phyloP scores from a whole-genome alignment of 2,113 vertebrate genomes.

The Amphilophus citrinellus region DNA sequence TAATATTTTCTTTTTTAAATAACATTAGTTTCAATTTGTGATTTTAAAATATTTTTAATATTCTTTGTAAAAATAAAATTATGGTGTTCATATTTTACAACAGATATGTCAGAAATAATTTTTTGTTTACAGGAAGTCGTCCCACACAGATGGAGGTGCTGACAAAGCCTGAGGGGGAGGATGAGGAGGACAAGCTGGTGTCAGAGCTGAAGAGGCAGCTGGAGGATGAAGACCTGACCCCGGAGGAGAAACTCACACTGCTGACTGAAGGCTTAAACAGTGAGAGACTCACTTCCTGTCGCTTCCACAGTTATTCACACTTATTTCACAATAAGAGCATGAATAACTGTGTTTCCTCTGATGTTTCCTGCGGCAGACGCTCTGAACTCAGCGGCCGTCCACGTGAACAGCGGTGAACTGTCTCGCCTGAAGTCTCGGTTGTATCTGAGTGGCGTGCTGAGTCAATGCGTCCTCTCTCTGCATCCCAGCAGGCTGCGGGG shows the following conservation, averaged over 20 bases:
- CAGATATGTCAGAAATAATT: background rate
- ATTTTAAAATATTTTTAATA: background rate
- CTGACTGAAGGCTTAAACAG: conserved; percentile 43
- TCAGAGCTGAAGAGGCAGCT: conserved; percentile 50
- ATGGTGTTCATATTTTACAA: background rate
- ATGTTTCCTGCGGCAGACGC: conserved; percentile 23
- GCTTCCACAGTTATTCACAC: background rate
- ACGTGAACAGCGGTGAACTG: background rate
- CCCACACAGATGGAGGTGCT: background rate
- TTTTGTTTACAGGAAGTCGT: background rate
- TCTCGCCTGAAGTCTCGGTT: conserved; percentile 39
- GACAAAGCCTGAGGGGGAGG: background rate
- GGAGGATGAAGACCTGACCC: conserved; percentile 35
- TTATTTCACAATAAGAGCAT: background rate
- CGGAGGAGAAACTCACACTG: conserved; percentile 31
- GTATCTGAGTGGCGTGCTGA: conserved; percentile 58
- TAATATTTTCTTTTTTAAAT: background rate
- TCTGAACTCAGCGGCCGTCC: conserved; percentile 38
- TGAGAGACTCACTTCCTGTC: conserved; percentile 33
- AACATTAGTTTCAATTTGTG: background rate
- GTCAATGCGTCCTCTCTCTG: conserved; percentile 47
- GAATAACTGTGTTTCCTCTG: background rate
- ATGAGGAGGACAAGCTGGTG: conserved; percentile 5
- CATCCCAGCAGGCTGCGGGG: conserved; percentile 26
- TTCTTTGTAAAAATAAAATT: background rate